phyloP scores from a whole-genome alignment of 2,888 invertebrate genomes.

The Timema cristinae region DNA sequence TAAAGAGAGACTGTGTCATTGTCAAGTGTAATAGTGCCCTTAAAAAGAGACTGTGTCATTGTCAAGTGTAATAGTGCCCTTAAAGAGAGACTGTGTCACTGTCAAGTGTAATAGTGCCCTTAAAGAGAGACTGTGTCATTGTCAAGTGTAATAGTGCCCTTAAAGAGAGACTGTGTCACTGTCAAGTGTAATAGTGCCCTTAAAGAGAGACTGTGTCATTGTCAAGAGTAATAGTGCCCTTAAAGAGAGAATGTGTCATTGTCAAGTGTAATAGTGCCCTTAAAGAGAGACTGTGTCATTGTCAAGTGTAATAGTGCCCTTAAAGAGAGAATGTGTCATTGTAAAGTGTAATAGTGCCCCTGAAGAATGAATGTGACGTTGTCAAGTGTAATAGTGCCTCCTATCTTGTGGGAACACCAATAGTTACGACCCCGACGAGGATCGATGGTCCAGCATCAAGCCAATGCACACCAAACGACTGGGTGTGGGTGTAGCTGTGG shows the following conservation, averaged over 20 bases:
- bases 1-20: too few relatives aligned
- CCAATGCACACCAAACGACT: constrained; percentile 73
- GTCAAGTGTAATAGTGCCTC: not conserved
- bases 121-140: not conserved
- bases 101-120: not conserved
- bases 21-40: too few relatives aligned
- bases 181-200: too few relatives aligned
- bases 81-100: not conserved
- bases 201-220: too few relatives aligned
- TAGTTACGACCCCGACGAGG: constrained; percentile 83
- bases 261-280: too few relatives aligned
- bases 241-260: too few relatives aligned
- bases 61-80: too few relatives aligned
- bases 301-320: too few relatives aligned
- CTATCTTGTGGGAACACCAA: constrained; percentile 30
- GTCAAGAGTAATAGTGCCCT: too few relatives aligned
- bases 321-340: not conserved
- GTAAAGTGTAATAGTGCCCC: not conserved
- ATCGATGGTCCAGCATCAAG: constrained; percentile 73
- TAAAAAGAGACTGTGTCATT: too few relatives aligned
- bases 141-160: not conserved
- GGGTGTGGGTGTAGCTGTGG: constrained; percentile 61
- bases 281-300: too few relatives aligned
- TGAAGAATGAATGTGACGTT: not conserved
- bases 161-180: too few relatives aligned